Evolutionary conservation across 1,140 invertebrate species (phyloP).

Genomic region (Ceratosolen solmsi): DNA sequence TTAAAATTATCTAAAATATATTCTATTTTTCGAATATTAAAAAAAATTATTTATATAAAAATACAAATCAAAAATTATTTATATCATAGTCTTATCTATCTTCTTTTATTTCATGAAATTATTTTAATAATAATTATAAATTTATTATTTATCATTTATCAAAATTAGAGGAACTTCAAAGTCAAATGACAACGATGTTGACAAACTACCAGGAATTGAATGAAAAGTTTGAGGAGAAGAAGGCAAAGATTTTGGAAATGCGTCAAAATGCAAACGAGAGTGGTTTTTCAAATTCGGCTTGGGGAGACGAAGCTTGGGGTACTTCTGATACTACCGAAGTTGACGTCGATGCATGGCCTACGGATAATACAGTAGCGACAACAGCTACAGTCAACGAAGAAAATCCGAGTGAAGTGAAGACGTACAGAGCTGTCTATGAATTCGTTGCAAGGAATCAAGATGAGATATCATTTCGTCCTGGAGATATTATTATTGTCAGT

Average conservation of each 20-base stretch:
- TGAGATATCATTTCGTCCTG: slow-evolving; percentile 94
- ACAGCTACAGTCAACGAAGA: slow-evolving; percentile 60
- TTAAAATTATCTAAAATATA: no score
- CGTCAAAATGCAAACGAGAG: slow-evolving; percentile 47
- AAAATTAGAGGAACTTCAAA: slow-evolving; percentile 78
- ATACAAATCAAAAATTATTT: no score
- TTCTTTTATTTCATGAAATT: no score
- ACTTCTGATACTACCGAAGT: slow-evolving; percentile 63
- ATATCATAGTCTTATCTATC: no score
- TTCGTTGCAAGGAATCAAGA: slow-evolving; percentile 94
- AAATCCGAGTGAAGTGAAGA: slow-evolving; percentile 74
- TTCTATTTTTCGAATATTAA: no score
- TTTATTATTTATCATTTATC: no score
- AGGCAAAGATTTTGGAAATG: slow-evolving; percentile 71
- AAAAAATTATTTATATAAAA: no score
- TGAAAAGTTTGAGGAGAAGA: slow-evolving; percentile 76
- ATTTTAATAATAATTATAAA: no score
- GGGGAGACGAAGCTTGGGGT: slow-evolving; percentile 68
- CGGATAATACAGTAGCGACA: slow-evolving; percentile 63
- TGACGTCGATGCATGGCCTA: slow-evolving; percentile 73
- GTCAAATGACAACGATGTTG: slow-evolving; percentile 75
- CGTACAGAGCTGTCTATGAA: slow-evolving; percentile 93
- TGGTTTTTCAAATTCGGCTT: slow-evolving; percentile 57
- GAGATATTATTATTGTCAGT: slow-evolving; percentile 90
- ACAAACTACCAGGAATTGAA: slow-evolving; percentile 76